Evolutionary conservation across 2,113 vertebrate species (phyloP).

Genomic region (Cisticola juncidis): DNA sequence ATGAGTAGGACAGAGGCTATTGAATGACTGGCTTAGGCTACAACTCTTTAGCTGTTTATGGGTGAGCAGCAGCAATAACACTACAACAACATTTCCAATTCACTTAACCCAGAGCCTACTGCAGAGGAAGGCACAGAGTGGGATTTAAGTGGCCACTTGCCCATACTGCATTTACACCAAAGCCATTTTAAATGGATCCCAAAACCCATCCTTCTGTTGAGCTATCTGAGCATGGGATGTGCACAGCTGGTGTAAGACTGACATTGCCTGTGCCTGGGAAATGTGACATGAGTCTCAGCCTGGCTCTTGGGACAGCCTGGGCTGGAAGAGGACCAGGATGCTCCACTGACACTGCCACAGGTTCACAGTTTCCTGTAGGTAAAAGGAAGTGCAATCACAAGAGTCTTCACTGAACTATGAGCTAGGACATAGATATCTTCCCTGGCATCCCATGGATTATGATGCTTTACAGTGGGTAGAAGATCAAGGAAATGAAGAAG

Average conservation of each 20-base stretch:
- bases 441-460: neutral
- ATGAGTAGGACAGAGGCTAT: neutral
- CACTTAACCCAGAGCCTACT: neutral
- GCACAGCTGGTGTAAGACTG: neutral
- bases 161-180: neutral
- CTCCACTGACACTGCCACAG: neutral
- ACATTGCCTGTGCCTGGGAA: neutral
- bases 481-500: neutral
- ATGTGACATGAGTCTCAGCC: neutral
- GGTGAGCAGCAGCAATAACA: neutral
- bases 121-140: neutral
- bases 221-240: rapidly evolving
- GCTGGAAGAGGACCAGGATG: neutral
- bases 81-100: neutral
- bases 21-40: neutral
- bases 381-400: neutral
- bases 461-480: neutral
- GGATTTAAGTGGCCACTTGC: neutral
- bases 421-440: neutral
- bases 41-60: neutral
- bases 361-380: neutral
- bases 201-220: rapidly evolving
- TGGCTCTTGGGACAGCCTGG: neutral
- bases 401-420: neutral
- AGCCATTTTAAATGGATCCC: neutral